A percentile compares a stretch with the other conserved stretches of the same genome.
Conservation (phyloP, 2,113 vertebrate species). For the Prietella phreatophila region DNA sequence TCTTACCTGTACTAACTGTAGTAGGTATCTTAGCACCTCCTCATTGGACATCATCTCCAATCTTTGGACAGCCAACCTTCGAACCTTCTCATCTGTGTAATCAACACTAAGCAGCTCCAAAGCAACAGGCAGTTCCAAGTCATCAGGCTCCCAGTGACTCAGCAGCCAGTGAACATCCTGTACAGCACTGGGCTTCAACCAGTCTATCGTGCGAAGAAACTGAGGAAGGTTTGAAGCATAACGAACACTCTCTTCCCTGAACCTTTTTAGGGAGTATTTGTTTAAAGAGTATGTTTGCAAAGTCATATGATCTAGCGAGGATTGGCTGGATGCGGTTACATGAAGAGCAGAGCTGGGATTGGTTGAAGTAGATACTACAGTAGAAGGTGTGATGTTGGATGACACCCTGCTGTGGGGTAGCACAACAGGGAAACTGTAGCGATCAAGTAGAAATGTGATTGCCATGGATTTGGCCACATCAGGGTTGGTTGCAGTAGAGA, state of each 20-base stretch:
- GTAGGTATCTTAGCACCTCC: constrained; percentile 72
- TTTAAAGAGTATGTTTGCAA: constrained; percentile 26
- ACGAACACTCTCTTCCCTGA: constrained; percentile 63
- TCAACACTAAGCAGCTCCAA: constrained; percentile 74
- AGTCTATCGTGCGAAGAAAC: constrained; percentile 68
- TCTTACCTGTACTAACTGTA: constrained; percentile 77
- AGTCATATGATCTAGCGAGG: background rate
- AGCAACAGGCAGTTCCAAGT: constrained; percentile 71
- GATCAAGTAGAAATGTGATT: constrained; percentile 72
- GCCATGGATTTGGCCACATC: constrained; percentile 70
- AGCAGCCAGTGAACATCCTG: constrained; percentile 74
- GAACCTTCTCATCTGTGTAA: constrained; percentile 69
- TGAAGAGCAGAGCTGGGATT: constrained; percentile 1
- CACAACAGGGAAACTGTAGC: constrained; percentile 74
- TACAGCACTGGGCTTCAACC: constrained; percentile 65
- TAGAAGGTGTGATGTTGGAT: constrained; percentile 11
- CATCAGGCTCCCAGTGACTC: constrained; percentile 62
- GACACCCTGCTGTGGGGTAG: constrained; percentile 60
- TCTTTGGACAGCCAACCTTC: constrained; percentile 69
- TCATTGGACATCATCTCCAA: constrained; percentile 72
- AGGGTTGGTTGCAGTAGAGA: constrained; percentile 74
- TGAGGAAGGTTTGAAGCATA: constrained; percentile 69
- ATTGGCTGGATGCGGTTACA: background rate
- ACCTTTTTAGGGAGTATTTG: constrained; percentile 51
- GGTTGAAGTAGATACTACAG: constrained; percentile 21